A percentile compares a stretch with the other conserved stretches of the same genome.
phyloP scores from a whole-genome alignment of 2,797 vertebrate species.

The Coranthus polyacanthus region DNA sequence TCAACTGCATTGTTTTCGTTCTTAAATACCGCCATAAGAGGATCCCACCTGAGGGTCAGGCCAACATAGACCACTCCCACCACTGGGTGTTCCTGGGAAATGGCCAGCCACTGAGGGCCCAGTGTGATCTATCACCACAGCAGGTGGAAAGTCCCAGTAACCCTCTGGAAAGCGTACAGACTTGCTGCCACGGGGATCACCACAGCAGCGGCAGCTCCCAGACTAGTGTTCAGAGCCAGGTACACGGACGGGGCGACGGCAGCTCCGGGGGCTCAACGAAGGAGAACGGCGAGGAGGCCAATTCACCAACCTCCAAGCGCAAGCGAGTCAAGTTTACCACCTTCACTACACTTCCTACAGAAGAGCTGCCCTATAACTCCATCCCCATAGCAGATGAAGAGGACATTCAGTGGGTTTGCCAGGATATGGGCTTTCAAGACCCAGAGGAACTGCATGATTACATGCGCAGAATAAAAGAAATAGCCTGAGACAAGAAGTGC shows the following conservation, averaged over 20 bases:
- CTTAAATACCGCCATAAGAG: slow-evolving; percentile 97
- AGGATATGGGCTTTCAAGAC: slow-evolving; percentile 95
- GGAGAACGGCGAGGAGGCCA: slow-evolving; percentile 93
- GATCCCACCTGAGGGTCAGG: slow-evolving; percentile 96
- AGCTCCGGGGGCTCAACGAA: slow-evolving; percentile 94
- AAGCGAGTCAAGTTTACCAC: slow-evolving; percentile 99
- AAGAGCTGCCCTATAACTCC: slow-evolving; percentile 97
- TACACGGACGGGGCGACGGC: slow-evolving; percentile 94
- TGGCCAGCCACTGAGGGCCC: slow-evolving; percentile 92
- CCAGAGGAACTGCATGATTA: slow-evolving; percentile 95
- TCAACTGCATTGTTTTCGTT: slow-evolving; percentile 99
- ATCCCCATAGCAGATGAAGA: slow-evolving; percentile 95
- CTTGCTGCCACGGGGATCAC: slow-evolving; percentile 94
- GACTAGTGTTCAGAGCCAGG: slow-evolving; percentile 97
- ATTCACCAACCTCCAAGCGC: slow-evolving; percentile 96
- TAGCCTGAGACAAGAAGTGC: slow-evolving; percentile 86
- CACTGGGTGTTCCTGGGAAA: slow-evolving; percentile 99
- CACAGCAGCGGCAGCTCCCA: slow-evolving; percentile 98
- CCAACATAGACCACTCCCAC: slow-evolving; percentile 98
- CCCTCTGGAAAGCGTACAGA: slow-evolving; percentile 90
- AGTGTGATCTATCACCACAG: slow-evolving; percentile 92
- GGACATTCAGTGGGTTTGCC: slow-evolving; percentile 98
- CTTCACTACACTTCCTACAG: slow-evolving; percentile 94
- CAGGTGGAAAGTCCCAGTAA: slow-evolving; percentile 90
- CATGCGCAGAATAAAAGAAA: slow-evolving; percentile 98